Evolutionary conservation across 2,113 vertebrate genomes (phyloP), one percentile per base, ranked within the genome.

Genomic region (Cromileptes altivelis): DNA sequence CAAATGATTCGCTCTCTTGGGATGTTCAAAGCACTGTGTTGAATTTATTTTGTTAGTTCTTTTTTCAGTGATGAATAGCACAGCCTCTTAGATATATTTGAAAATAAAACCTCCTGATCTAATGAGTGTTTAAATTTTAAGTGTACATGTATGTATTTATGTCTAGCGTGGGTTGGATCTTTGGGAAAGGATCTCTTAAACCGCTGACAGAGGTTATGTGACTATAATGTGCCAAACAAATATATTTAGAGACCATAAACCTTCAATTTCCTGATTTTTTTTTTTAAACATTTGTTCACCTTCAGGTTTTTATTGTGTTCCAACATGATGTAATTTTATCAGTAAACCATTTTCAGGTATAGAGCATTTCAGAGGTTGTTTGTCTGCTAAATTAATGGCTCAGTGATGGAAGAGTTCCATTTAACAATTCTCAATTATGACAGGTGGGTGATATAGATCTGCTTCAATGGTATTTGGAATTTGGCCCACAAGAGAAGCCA

Each of bases 1-100:
- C 23, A 53, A 76, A 81, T 71, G 4, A 81, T 81, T 78, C 67
- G 13, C 61, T 75, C 73, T 71, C 52, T 64, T 69, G 50, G 64
- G 25, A 65, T 85, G 63, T 65, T 75, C 19, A 79, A 40, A 77
- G 63, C 12, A 11, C 62, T 81, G n/a, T 47, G 25, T 30, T 72
- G 6, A 49, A 25, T 79, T 52, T 58, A 62, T 80, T 75, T 85
- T 40, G 42, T 64, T 40, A 15, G n/a, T 47, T 18, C 7, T 70
- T 47, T 50, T 75, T 56, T 56, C 12, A 30, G 7, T 42, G 55
- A 25, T 63, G 50, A 73, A 65, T 37, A 37, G 30, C 50, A 4
- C 21, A 3, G 37, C 50, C 62, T 30, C 37, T 56, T 25, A 30
- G 53, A 52, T 69, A 70, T 57, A 69, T 78, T 27, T 12, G 15